phyloP scores from a whole-genome alignment of 2,888 invertebrate species.

The Microplitis manilae region DNA sequence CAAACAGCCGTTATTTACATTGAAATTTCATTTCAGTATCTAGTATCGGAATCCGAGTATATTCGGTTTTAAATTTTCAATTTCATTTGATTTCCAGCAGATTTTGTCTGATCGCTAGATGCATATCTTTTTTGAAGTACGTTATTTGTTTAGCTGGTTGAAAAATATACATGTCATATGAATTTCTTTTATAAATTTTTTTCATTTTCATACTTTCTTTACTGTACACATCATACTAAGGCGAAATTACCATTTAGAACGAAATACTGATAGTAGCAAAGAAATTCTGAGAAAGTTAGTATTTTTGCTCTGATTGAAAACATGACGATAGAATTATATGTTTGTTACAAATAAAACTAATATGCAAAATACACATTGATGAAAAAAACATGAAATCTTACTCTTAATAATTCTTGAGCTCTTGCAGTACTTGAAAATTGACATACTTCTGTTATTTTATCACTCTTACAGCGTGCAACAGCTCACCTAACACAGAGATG shows the following conservation, averaged over 20 bases:
- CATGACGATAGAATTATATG: not conserved
- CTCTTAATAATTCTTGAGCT: too few relatives aligned
- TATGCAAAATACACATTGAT: too few relatives aligned
- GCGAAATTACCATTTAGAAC: constrained; percentile 62
- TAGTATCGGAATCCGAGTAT: not conserved
- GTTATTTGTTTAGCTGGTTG: constrained; percentile 8
- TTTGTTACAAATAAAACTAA: not conserved
- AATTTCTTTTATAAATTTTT: constrained; percentile 15
- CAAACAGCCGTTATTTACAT: constrained; percentile 4
- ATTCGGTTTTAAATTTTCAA: constrained; percentile 7
- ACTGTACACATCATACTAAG: constrained; percentile 30
- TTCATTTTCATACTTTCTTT: constrained; percentile 18
- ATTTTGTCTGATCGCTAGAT: constrained; percentile 13
- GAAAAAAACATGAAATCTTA: too few relatives aligned
- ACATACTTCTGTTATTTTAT: too few relatives aligned
- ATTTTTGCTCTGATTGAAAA: constrained; percentile 25
- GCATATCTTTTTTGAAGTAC: constrained; percentile 1
- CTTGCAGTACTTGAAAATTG: too few relatives aligned
- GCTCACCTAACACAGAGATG: too few relatives aligned
- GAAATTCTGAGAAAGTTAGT: constrained; percentile 1
- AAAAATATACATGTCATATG: constrained; percentile 4
- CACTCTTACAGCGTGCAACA: too few relatives aligned
- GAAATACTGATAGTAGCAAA: constrained; percentile 50
- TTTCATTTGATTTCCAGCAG: not conserved
- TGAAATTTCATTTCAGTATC: not conserved